phyloP scores from a whole-genome alignment of 2,888 invertebrate genomes.

The Hyalella azteca region DNA sequence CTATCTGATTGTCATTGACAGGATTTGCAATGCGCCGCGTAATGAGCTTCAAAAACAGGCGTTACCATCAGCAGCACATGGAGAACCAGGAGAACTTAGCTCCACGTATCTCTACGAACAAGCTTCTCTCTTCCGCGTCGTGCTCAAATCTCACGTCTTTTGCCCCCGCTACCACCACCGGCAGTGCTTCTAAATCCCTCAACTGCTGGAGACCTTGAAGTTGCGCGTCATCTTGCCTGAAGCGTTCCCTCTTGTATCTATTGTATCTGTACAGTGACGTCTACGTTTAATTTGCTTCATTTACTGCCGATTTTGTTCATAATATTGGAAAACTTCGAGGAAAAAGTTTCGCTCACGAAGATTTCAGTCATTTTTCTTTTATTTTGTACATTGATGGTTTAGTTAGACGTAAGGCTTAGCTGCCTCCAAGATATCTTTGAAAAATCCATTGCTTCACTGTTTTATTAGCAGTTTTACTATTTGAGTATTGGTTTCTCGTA shows the following conservation, averaged over 20 bases:
- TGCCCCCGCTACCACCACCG: not conserved
- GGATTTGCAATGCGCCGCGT: not conserved
- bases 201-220: not conserved
- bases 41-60: not conserved
- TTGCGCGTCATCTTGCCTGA: not conserved
- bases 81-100: slow-evolving; percentile 11
- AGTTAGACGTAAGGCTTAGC: too few relatives aligned
- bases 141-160: not conserved
- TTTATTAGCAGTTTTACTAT: too few relatives aligned
- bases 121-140: not conserved
- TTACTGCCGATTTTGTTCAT: not conserved
- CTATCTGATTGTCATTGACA: not conserved
- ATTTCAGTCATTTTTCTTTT: too few relatives aligned
- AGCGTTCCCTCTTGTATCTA: not conserved
- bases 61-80: not conserved
- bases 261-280: not conserved
- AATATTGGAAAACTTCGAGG: too few relatives aligned
- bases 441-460: too few relatives aligned
- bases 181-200: not conserved
- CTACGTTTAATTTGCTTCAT: not conserved
- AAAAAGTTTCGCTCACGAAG: too few relatives aligned
- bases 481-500: too few relatives aligned
- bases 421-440: too few relatives aligned
- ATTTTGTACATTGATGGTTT: too few relatives aligned
- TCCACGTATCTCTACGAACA: not conserved